These are phyloP conservation scores for Gallinago stenura DNA, from an alignment of 2,797 vertebrate genomes.

Conservation along the genomic window DNA sequence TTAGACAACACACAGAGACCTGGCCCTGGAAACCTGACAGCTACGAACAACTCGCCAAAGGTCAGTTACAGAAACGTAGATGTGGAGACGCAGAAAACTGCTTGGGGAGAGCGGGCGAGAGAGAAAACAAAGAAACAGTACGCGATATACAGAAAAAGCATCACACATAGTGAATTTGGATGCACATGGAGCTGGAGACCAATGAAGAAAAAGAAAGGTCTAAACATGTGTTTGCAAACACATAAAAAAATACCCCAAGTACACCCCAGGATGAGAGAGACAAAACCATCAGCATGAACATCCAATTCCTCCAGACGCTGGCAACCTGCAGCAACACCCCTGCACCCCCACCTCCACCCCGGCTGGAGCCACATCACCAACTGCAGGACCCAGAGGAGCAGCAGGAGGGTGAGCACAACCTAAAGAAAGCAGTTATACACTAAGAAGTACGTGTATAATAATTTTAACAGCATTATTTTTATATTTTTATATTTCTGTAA, in stretches of 20 bases:
- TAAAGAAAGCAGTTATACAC: background rate
- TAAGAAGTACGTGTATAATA: rapidly evolving
- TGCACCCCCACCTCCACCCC: background rate
- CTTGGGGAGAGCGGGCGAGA: rapidly evolving
- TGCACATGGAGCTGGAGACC: background rate
- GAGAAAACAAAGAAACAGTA: background rate
- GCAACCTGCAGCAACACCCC: background rate
- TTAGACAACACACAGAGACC: background rate
- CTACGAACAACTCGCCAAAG: rapidly evolving
- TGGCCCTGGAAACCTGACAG: background rate
- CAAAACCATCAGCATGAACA: background rate
- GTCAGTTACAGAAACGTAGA: background rate
- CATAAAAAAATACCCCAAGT: background rate
- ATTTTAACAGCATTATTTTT: background rate
- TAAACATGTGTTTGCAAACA: background rate
- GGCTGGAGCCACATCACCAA: background rate
- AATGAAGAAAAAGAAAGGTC: background rate
- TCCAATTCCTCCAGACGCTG: background rate
- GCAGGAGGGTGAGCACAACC: background rate
- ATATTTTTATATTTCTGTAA: background rate
- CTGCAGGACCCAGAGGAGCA: background rate
- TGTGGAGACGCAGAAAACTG: background rate
- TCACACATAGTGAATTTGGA: too few relatives aligned
- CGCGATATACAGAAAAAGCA: background rate
- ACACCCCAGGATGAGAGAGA: background rate